These are phyloP conservation scores for Sylvilagus floridanus DNA, from an alignment of 2,797 vertebrate genomes.

Conservation along the genomic window DNA sequence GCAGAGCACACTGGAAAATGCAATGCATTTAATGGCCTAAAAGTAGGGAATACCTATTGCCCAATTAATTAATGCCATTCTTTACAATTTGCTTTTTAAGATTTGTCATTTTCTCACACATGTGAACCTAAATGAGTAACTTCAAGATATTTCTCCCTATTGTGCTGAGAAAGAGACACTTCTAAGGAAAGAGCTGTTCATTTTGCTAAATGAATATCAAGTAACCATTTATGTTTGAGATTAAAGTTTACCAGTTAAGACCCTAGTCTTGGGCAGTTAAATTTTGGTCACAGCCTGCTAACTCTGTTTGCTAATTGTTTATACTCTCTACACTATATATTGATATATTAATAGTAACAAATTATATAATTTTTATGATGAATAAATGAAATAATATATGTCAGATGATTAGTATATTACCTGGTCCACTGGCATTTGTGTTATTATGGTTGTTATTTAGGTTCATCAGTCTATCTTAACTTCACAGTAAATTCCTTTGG, in stretches of 20 bases:
- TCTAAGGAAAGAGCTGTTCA: constrained; percentile 53
- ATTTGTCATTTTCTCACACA: constrained; percentile 84
- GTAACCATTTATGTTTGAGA: not conserved
- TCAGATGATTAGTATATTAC: not conserved
- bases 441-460: not conserved
- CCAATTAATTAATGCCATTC: constrained; percentile 89
- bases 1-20: constrained; percentile 84
- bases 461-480: not conserved
- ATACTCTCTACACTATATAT: not conserved
- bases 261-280: not conserved
- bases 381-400: not conserved
- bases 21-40: constrained; percentile 90
- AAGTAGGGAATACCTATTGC: constrained; percentile 88
- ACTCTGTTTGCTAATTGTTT: not conserved
- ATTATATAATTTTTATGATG: constrained; percentile 3
- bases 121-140: constrained; percentile 82
- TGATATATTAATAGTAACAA: not conserved
- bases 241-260: not conserved
- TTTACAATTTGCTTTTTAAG: constrained; percentile 83
- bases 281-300: not conserved
- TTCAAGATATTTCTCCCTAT: constrained; percentile 72
- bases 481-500: not conserved
- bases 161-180: constrained; percentile 51
- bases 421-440: not conserved
- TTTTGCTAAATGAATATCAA: constrained; percentile 34